Evolutionary conservation across 2,888 invertebrate genomes (phyloP), one percentile per base, ranked within the genome.

Genomic region (Amiota communis): DNA sequence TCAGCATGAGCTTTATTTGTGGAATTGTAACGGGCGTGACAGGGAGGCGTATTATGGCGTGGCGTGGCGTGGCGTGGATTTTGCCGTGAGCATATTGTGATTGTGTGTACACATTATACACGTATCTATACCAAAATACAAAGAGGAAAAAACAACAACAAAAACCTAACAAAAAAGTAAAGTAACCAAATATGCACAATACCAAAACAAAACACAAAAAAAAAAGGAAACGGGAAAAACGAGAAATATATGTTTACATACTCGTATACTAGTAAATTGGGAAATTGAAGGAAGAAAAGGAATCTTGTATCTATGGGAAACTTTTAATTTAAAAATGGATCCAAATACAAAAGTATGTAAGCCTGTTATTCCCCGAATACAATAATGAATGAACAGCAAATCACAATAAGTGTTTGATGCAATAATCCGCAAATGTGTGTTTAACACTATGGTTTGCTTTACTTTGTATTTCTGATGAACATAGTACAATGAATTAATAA

Each of bases 81-180:
- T 23, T 69, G 69, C 36, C 20, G 36, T 48, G 49, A 20, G 69
- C 69, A 2, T 53, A n/a, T 47, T 67, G 48, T 67, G 49, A 51
- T 49, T 68, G 46, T 51, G 68, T 68, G 67, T 69, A 36, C 8
- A 49, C 46, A 49, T 65, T 68, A 49, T 65, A 20, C 17, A 49
- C n/a, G 53, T 51, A 13, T 36, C 46, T 70, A 17, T 49, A 46
- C 36, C 36, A 6, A 36, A 36, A 36, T 36, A 36, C 36, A 36
- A 36, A 36, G 36, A 36, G 36, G 6, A 36, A 36, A 36, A 23
- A 23, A 23, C 1, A 23, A 23, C 23, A 23, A 36, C 36, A 2
- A 36, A 36, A 36, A 2, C n/a, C 13, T 20, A 57, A 57, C 10
- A 13, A 57, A 15, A 17, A 57, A 13, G 15, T 57, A 4, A 57